Evolutionary conservation across 1,140 invertebrate genomes (phyloP).

Genomic region (Teleopsis dalmanni): DNA sequence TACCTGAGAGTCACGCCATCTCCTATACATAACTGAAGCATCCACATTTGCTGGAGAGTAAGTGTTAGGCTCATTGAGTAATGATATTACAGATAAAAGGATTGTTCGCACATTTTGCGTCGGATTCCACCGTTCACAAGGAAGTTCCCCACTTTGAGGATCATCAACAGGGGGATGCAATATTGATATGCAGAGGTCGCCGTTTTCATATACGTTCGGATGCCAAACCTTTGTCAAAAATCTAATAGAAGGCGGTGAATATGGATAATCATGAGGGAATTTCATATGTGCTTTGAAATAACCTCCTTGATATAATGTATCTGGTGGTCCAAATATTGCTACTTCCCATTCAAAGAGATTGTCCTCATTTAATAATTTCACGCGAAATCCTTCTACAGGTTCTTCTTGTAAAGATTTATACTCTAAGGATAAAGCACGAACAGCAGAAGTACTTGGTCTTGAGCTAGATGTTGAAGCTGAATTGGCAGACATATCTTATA

Average conservation of each 20-base stretch:
- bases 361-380: slow-evolving; percentile 93
- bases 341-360: slow-evolving; percentile 99
- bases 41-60: slow-evolving; percentile 99
- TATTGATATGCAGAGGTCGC: slow-evolving; percentile 98
- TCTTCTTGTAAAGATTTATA: slow-evolving; percentile 96
- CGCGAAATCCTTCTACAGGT: slow-evolving; percentile 96
- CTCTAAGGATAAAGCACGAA: slow-evolving; percentile 90
- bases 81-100: slow-evolving; percentile 93
- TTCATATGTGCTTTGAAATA: slow-evolving; percentile 99
- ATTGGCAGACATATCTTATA: too few species aligned
- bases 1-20: slow-evolving; percentile 92
- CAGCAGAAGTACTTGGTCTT: slow-evolving; percentile 74
- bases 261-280: slow-evolving; percentile 96
- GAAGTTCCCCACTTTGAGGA: slow-evolving; percentile 93
- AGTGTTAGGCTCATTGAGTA: slow-evolving; percentile 99
- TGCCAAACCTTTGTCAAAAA: slow-evolving; percentile 99
- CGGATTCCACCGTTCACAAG: slow-evolving; percentile 99
- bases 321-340: slow-evolving; percentile 97
- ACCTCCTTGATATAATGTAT: slow-evolving; percentile 97
- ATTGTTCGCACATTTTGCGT: slow-evolving; percentile 99
- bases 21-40: slow-evolving; percentile 98
- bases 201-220: slow-evolving; percentile 99
- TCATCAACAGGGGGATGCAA: slow-evolving; percentile 98
- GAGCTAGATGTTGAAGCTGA: slow-evolving; percentile 5
- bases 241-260: slow-evolving; percentile 93